These are phyloP conservation scores for Steinernema scapterisci DNA, from an alignment of 2,888 invertebrate species.

Conservation along the genomic window DNA sequence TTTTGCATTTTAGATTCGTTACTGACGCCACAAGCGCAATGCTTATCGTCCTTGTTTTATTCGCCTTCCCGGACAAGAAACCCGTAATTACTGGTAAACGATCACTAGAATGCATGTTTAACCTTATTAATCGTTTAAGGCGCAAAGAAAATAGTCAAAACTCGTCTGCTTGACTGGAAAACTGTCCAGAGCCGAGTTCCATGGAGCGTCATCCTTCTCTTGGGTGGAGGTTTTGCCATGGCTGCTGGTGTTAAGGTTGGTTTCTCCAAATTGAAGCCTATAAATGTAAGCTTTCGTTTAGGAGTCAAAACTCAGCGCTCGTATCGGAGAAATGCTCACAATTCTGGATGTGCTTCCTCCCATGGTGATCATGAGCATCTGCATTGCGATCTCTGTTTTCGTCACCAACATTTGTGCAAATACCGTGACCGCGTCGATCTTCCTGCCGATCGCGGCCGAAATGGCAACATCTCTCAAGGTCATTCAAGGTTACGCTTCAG, in stretches of 20 bases:
- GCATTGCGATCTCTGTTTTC: slow-evolving; percentile 79
- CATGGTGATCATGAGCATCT: slow-evolving; percentile 77
- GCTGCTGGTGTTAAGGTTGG: slow-evolving; percentile 56
- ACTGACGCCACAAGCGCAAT: slow-evolving; percentile 74
- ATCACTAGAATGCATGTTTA: background rate
- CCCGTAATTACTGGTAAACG: slow-evolving; percentile 68
- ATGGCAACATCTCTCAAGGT: slow-evolving; percentile 42
- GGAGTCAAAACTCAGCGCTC: slow-evolving; percentile 77
- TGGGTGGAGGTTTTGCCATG: slow-evolving; percentile 60
- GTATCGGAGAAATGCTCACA: slow-evolving; percentile 78
- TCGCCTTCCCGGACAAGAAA: slow-evolving; percentile 79
- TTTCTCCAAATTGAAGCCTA: background rate
- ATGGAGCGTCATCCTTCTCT: slow-evolving; percentile 53
- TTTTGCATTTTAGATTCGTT: slow-evolving; percentile 49
- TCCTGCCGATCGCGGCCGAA: slow-evolving; percentile 76
- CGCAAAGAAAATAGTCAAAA: slow-evolving; percentile 15
- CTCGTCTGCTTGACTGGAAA: slow-evolving; percentile 69
- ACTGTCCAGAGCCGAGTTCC: slow-evolving; percentile 60
- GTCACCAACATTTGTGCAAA: slow-evolving; percentile 89
- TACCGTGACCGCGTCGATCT: slow-evolving; percentile 83
- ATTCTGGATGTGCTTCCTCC: slow-evolving; percentile 76
- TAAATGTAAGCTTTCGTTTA: slow-evolving; percentile 44
- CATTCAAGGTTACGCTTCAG: background rate
- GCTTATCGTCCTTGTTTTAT: slow-evolving; percentile 80
- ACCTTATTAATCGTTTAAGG: slow-evolving; percentile 18